These are phyloP conservation scores for Antechinus flavipes DNA, from an alignment of 2,113 vertebrate genomes.

Conservation along the genomic window DNA sequence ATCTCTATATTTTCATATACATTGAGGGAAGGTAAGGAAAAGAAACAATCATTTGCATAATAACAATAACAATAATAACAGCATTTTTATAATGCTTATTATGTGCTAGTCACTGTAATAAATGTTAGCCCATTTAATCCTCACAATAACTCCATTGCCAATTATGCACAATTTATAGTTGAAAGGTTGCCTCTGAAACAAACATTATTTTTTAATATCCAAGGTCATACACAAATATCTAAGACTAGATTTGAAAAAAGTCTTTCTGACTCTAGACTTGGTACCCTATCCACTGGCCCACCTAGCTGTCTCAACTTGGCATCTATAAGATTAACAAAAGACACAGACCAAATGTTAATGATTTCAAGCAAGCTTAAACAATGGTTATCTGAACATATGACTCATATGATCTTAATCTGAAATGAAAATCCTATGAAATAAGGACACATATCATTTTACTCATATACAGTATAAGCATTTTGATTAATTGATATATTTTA, in stretches of 20 bases:
- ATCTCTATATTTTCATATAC: neutral
- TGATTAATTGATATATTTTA: neutral
- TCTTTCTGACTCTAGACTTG: neutral
- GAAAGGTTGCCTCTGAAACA: neutral
- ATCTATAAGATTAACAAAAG: slow-evolving; percentile 5
- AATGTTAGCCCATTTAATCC: neutral
- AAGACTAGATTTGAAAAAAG: neutral
- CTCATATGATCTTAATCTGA: neutral
- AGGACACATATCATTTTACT: neutral
- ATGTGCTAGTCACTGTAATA: neutral
- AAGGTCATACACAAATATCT: neutral
- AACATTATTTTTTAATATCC: neutral
- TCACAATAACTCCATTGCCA: neutral
- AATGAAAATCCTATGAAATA: neutral
- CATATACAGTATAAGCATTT: neutral
- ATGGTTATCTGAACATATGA: neutral
- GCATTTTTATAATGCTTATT: neutral
- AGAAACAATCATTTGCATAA: neutral
- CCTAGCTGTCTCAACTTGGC: neutral
- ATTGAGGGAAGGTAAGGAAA: neutral
- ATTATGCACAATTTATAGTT: neutral
- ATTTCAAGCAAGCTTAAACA: neutral
- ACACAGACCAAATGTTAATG: neutral
- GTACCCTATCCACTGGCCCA: neutral
- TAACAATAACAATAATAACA: neutral